Base-by-base conservation (phyloP, 1,140 invertebrate species). In the Dendroctonus valens region DNA sequence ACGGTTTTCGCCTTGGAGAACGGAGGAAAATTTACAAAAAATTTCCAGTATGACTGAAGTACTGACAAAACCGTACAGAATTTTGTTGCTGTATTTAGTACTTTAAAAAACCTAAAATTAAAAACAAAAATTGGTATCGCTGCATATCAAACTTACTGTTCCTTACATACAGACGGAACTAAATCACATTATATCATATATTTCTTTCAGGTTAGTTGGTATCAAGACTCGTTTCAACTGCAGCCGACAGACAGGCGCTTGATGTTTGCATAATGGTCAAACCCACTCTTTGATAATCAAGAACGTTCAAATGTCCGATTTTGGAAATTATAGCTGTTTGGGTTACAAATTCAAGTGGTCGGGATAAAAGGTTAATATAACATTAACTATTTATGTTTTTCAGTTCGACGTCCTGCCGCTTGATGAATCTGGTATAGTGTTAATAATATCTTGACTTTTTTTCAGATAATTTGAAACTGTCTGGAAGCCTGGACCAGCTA, bases 321-420 rank as follows among this genome's bases (percentile, higher is more conserved):
- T 83, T 74, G 82, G 82, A 7, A 82, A 83, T 65, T 84, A 83
- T 79, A 88, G 87, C 67, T 90, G 88, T 72, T 83, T 85, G 26
- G n/a, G 88, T 88, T 0, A 84, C 87, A 73, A 91, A 91, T 77
- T 85, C 82, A 49, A 80, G 89, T 44, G 88, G 88, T 39, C 79
- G 85, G 3, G 85, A 86, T 3, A 84, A 85, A 41, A 85, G 79
- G 62, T 68, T 50, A 12, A 9, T 7, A 15, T 38, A 52, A 15
- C 50, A 52, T 12, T 12, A 26, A 26, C 26, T 26, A 26, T 26
- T 26, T 26, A 3, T 2, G 26, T 26, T 26, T 1, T 26, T 26
- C 26, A 26, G 26, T 26, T 26, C 3, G 26, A 26, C 26, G 3
- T 26, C 26, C n/a, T 2, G 26, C 26, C 1, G 26, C 26, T 26